Conservation (phyloP, 2,113 vertebrate species). For the Raja brachyura region DNA sequence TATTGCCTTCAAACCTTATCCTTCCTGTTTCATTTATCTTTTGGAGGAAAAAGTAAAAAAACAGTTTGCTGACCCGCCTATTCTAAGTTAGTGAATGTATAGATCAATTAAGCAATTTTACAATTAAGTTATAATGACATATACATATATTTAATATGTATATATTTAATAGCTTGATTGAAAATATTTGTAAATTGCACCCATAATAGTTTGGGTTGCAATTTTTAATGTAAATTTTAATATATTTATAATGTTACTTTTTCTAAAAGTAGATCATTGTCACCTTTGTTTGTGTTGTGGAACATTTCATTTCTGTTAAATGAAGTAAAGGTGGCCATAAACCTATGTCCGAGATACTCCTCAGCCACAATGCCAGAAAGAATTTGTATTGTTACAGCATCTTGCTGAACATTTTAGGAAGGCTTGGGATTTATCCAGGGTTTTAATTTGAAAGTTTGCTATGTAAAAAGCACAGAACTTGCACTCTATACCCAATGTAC, state of each 20-base stretch:
- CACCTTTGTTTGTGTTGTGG: background rate
- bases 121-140: background rate
- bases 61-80: background rate
- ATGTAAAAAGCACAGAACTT: background rate
- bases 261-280: background rate
- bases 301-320: background rate
- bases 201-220: background rate
- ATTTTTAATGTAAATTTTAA: background rate
- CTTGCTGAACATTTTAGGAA: background rate
- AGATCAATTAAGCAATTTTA: too few relatives aligned
- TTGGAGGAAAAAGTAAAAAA: background rate
- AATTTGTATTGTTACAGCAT: background rate
- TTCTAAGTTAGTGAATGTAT: constrained; percentile 10
- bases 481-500: too few relatives aligned
- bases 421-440: background rate
- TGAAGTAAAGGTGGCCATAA: background rate
- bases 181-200: background rate
- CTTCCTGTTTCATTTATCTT: background rate
- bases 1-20: background rate
- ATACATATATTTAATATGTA: background rate
- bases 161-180: background rate
- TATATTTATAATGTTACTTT: background rate
- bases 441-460: background rate
- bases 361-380: background rate
- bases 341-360: background rate